Percentiles rank a stretch among this genome's conserved stretches.
Conservation (phyloP, 2,888 invertebrate genomes). For the Ctena decussata region DNA sequence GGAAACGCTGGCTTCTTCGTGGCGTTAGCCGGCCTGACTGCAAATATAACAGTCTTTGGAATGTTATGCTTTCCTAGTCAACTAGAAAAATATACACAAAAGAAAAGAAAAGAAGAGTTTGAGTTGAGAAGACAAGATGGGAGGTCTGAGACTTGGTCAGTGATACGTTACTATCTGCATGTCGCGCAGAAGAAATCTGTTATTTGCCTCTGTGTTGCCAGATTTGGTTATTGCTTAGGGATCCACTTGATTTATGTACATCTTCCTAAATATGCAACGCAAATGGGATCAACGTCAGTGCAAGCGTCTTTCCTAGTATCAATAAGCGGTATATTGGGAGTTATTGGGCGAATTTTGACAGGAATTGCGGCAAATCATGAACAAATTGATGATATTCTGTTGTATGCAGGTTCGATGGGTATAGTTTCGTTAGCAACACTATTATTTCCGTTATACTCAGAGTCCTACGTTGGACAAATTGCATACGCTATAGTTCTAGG, state of each 20-base stretch:
- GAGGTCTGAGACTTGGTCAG: background rate
- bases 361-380: slow-evolving; percentile 38
- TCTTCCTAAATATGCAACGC: slow-evolving; percentile 35
- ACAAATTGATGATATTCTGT: slow-evolving; percentile 28
- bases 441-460: slow-evolving; percentile 29
- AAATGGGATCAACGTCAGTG: slow-evolving; percentile 27
- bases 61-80: slow-evolving; percentile 50
- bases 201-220: slow-evolving; percentile 27
- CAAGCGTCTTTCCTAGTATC: slow-evolving; percentile 49
- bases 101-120: slow-evolving; percentile 8
- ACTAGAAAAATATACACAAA: slow-evolving; percentile 29
- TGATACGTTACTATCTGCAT: background rate
- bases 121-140: background rate
- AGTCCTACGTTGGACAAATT: background rate
- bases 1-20: slow-evolving; percentile 55
- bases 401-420: slow-evolving; percentile 42
- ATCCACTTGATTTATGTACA: slow-evolving; percentile 40
- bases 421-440: slow-evolving; percentile 31
- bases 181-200: slow-evolving; percentile 21
- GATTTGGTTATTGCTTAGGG: slow-evolving; percentile 40
- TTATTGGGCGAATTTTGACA: slow-evolving; percentile 30
- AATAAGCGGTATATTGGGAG: slow-evolving; percentile 31
- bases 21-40: slow-evolving; percentile 35
- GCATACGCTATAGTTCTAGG: background rate
- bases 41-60: slow-evolving; percentile 47